Percentiles rank a stretch among this genome's conserved stretches.
Evolutionary conservation across 2,797 vertebrate genomes (phyloP).

Genomic region (Pipistrellus kuhlii): DNA sequence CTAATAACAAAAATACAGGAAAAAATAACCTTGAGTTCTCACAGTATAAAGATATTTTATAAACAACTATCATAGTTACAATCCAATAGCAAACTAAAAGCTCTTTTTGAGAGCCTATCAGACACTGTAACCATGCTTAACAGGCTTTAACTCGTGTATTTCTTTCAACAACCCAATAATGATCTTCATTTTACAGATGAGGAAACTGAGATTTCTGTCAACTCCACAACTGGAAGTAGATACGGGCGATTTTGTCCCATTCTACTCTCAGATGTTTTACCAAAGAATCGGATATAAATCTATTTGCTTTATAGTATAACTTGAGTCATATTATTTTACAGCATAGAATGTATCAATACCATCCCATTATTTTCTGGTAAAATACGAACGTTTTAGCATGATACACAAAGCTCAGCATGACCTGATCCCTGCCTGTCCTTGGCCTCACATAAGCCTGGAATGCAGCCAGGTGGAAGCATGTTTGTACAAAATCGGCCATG

Average conservation of each 20-base stretch:
- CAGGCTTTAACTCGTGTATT: neutral
- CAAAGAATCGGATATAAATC: neutral
- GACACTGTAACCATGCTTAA: neutral
- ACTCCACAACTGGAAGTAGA: neutral
- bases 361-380: neutral
- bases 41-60: neutral
- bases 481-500: neutral
- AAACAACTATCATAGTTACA: constrained; percentile 20
- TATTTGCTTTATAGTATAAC: neutral
- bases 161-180: neutral
- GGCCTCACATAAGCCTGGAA: neutral
- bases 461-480: neutral
- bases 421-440: neutral
- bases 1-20: neutral
- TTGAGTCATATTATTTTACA: neutral
- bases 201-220: neutral
- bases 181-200: constrained; percentile 12
- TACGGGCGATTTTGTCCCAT: neutral
- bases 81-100: constrained; percentile 42
- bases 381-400: neutral
- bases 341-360: neutral
- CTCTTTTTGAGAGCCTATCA: neutral
- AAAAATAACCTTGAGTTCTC: neutral
- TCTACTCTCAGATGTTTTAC: neutral
- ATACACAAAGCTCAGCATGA: neutral